phyloP scores from a whole-genome alignment of 2,888 invertebrate species.

The Cepaea hortensis region DNA sequence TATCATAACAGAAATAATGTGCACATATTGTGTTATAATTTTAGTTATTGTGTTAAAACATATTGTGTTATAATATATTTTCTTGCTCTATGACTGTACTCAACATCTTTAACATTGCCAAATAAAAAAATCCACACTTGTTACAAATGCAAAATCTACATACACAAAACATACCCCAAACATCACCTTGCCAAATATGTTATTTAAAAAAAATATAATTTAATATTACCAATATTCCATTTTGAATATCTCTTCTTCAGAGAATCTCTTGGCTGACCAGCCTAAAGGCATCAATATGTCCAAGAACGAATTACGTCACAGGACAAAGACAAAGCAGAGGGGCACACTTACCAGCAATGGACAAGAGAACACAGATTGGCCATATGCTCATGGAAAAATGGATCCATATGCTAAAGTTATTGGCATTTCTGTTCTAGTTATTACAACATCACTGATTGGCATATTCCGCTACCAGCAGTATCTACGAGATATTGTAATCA shows the following conservation, averaged over 20 bases:
- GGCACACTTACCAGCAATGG: slow-evolving; percentile 18
- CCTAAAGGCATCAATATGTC: slow-evolving; percentile 25
- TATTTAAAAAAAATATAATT: not conserved
- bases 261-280: not conserved
- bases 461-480: slow-evolving; percentile 61
- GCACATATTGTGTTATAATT: too few relatives aligned
- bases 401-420: slow-evolving; percentile 44
- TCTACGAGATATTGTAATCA: slow-evolving; percentile 61
- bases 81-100: too few relatives aligned
- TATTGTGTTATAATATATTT: too few relatives aligned
- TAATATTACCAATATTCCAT: not conserved
- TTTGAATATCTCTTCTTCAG: not conserved
- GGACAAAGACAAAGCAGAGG: slow-evolving; percentile 19
- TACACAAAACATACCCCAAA: not conserved
- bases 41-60: too few relatives aligned
- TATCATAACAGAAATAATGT: too few relatives aligned
- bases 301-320: slow-evolving; percentile 33
- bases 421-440: slow-evolving; percentile 46
- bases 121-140: too few relatives aligned
- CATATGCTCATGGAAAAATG: slow-evolving; percentile 46
- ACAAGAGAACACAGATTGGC: slow-evolving; percentile 35
- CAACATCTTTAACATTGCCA: too few relatives aligned
- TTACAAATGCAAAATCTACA: not conserved
- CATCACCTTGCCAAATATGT: not conserved
- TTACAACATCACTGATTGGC: slow-evolving; percentile 42